phyloP scores from a whole-genome alignment of 2,888 invertebrate genomes.

The Eilema caniola region DNA sequence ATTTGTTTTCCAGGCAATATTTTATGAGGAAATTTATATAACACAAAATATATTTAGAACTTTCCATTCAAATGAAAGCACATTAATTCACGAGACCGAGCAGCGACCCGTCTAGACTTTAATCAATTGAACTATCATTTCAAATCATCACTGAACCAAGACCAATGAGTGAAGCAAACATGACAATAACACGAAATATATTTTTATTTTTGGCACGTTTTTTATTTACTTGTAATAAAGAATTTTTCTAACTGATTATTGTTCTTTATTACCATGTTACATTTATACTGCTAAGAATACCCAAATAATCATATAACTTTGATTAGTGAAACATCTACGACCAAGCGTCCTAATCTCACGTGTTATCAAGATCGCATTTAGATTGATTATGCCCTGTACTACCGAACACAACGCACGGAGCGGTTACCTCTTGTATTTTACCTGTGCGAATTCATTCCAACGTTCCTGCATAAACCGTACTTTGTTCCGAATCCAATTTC shows the following conservation, averaged over 20 bases:
- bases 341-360: slow-evolving; percentile 45
- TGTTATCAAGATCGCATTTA: slow-evolving; percentile 46
- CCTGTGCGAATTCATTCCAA: slow-evolving; percentile 47
- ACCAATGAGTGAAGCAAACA: neutral
- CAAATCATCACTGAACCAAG: neutral
- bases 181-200: too few species aligned
- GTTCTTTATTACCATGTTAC: too few species aligned
- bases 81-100: neutral
- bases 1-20: slow-evolving; percentile 6
- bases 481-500: slow-evolving; percentile 51
- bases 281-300: neutral
- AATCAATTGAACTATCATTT: neutral
- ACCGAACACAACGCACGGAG: slow-evolving; percentile 38
- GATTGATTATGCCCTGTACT: slow-evolving; percentile 42
- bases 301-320: slow-evolving; percentile 17
- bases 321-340: slow-evolving; percentile 34
- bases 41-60: neutral
- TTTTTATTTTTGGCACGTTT: too few species aligned
- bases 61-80: neutral
- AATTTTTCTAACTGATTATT: too few species aligned
- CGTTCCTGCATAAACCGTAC: slow-evolving; percentile 39
- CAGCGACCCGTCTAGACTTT: neutral
- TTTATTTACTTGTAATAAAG: too few species aligned
- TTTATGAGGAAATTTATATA: neutral
- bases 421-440: slow-evolving; percentile 44